Percentiles rank a stretch among this genome's conserved stretches.
Evolutionary conservation across 1,140 invertebrate genomes (phyloP).

Genomic region (Medauroidea extradentata): DNA sequence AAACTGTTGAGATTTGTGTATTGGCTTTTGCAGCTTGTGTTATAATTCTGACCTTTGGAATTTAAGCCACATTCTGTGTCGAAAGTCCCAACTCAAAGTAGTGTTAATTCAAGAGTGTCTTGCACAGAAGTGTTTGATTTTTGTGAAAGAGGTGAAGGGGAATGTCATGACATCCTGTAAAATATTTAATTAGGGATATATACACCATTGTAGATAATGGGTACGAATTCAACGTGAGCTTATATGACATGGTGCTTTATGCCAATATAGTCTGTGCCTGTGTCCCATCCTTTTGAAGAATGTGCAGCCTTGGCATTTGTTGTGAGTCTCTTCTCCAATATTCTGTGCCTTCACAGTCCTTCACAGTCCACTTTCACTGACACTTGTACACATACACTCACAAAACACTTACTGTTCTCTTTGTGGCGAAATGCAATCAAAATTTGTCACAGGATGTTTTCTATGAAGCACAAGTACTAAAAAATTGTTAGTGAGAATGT

Average conservation of each 20-base stretch:
- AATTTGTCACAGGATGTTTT: slow-evolving; percentile 11
- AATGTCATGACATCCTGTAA: background rate
- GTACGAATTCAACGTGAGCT: too few species aligned
- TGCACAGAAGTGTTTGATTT: too few species aligned
- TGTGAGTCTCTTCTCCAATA: slow-evolving; percentile 9
- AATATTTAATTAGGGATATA: too few species aligned
- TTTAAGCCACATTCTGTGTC: too few species aligned
- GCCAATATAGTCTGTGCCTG: background rate
- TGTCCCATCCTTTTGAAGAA: background rate
- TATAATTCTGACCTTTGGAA: too few species aligned
- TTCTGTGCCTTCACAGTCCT: slow-evolving; percentile 17
- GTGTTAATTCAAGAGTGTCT: too few species aligned
- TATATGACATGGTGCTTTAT: too few species aligned
- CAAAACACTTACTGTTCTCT: too few species aligned
- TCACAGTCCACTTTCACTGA: slow-evolving; percentile 6
- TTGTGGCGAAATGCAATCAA: slow-evolving; percentile 17
- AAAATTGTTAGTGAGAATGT: slow-evolving; percentile 17
- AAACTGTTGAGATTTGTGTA: too few species aligned
- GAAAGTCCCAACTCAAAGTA: too few species aligned
- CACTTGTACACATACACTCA: slow-evolving; percentile 2
- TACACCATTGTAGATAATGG: too few species aligned
- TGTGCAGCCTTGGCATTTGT: slow-evolving; percentile 10
- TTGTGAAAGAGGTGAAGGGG: background rate
- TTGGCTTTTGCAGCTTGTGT: too few species aligned
- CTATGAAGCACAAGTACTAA: slow-evolving; percentile 19